phyloP scores from a whole-genome alignment of 2,797 vertebrate species.

The Chloroceryle inda region DNA sequence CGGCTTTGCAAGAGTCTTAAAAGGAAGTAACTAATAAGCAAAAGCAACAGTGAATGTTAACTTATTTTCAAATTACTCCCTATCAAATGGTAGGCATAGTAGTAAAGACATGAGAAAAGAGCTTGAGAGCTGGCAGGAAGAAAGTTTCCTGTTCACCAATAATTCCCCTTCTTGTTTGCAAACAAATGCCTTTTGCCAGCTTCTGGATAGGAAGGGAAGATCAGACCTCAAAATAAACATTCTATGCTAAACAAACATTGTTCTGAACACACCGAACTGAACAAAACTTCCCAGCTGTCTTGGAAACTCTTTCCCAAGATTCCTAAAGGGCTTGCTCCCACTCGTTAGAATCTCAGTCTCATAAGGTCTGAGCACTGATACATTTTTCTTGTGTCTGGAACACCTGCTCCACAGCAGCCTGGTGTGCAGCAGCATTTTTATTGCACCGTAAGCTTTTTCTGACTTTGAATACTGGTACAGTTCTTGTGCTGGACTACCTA shows the following conservation, averaged over 20 bases:
- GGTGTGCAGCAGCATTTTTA: not conserved
- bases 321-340: not conserved
- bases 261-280: not conserved
- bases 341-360: not conserved
- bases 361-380: not conserved
- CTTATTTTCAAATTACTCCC: not conserved
- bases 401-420: not conserved
- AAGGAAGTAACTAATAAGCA: not conserved
- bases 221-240: constrained; percentile 48
- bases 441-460: not conserved
- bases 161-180: constrained; percentile 35
- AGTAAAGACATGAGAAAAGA: not conserved
- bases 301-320: not conserved
- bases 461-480: not conserved
- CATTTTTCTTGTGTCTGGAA: not conserved
- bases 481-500: not conserved
- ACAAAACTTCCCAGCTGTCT: not conserved
- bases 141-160: not conserved
- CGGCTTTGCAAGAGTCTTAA: not conserved
- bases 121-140: not conserved
- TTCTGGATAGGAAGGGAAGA: constrained; percentile 28
- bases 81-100: rapidly evolving
- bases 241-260: constrained; percentile 1
- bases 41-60: not conserved
- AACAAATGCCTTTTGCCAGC: constrained; percentile 44